phyloP scores from a whole-genome alignment of 2,797 vertebrate genomes.

The Hyperoplus immaculatus region DNA sequence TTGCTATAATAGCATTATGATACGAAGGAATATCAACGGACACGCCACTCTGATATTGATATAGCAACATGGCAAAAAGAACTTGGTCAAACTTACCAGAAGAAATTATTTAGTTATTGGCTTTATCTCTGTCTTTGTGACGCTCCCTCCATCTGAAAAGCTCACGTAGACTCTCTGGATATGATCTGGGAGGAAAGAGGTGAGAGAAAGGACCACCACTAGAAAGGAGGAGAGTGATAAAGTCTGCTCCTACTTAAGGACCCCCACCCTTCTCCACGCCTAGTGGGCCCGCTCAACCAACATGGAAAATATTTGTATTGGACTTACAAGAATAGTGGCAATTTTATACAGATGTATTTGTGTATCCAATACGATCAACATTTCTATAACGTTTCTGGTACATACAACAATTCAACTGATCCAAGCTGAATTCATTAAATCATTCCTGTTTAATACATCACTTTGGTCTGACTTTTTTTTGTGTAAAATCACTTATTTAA shows the following conservation, averaged over 20 bases:
- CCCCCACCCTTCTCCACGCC: slow-evolving; percentile 69
- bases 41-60: neutral
- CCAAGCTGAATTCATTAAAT: neutral
- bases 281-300: slow-evolving; percentile 73
- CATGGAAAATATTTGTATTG: slow-evolving; percentile 77
- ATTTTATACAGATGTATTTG: slow-evolving; percentile 57
- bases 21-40: slow-evolving; percentile 1
- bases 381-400: neutral
- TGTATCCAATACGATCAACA: slow-evolving; percentile 21
- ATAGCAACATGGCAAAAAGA: neutral
- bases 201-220: slow-evolving; percentile 74
- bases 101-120: slow-evolving; percentile 43
- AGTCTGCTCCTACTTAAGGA: slow-evolving; percentile 80
- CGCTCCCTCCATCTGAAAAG: slow-evolving; percentile 74
- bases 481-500: neutral
- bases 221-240: slow-evolving; percentile 79
- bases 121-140: slow-evolving; percentile 65
- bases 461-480: neutral
- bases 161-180: slow-evolving; percentile 61
- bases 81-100: slow-evolving; percentile 67
- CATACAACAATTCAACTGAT: neutral
- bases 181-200: slow-evolving; percentile 65
- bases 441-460: neutral
- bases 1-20: neutral
- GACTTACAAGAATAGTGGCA: slow-evolving; percentile 52